Conservation (phyloP, 2,113 vertebrate species). For the Pogona vitticeps region DNA sequence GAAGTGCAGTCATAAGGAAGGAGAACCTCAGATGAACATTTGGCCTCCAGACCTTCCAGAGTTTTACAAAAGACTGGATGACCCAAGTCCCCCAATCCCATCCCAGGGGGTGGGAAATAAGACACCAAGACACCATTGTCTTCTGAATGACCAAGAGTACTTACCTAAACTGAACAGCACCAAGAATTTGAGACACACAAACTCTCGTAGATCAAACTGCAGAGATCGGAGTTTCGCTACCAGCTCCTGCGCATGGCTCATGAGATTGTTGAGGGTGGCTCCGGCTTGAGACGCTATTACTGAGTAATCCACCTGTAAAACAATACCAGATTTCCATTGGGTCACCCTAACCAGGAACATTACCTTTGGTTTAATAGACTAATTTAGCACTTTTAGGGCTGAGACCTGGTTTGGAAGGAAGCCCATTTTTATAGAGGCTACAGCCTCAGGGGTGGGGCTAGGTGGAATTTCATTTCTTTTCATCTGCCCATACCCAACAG, state of each 20-base stretch:
- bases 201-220: slow-evolving; percentile 96
- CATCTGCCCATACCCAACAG: neutral
- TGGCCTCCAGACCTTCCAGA: neutral
- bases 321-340: slow-evolving; percentile 40
- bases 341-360: accelerated
- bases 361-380: neutral
- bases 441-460: too few species aligned
- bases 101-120: neutral
- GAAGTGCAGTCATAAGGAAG: too few species aligned
- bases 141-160: slow-evolving; percentile 55
- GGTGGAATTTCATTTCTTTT: too few species aligned
- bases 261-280: slow-evolving; percentile 91
- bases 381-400: neutral
- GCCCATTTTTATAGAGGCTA: neutral
- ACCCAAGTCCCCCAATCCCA: too few species aligned
- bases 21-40: neutral
- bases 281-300: slow-evolving; percentile 93
- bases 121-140: neutral
- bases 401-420: neutral
- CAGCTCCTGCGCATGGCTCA: slow-evolving; percentile 96
- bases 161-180: slow-evolving; percentile 98
- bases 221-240: slow-evolving; percentile 92
- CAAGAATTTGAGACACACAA: slow-evolving; percentile 98
- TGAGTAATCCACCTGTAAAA: slow-evolving; percentile 91
- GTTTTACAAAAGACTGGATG: neutral